phyloP scores from a whole-genome alignment of 2,888 invertebrate species.

The Conomelus anceps region DNA sequence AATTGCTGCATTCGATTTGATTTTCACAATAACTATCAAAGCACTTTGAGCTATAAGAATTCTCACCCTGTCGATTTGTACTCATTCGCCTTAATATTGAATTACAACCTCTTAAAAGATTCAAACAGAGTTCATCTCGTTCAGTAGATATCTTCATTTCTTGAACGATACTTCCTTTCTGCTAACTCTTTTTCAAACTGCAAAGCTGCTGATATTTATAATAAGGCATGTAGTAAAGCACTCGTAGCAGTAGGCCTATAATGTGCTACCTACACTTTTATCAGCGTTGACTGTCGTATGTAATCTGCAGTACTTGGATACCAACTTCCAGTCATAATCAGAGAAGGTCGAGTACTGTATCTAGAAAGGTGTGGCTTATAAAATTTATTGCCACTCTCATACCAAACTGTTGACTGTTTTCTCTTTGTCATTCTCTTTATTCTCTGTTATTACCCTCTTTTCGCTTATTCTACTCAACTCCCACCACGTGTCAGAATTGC shows the following conservation, averaged over 20 bases:
- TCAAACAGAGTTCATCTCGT: neutral
- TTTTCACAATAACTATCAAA: no score
- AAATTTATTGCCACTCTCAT: neutral
- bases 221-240: neutral
- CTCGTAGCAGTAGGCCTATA: no score
- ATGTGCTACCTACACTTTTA: neutral
- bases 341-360: neutral
- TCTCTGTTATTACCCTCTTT: neutral
- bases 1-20: no score
- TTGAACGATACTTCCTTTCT: neutral
- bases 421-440: no score
- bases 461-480: neutral
- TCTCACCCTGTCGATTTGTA: no score
- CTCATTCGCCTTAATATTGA: no score
- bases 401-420: neutral
- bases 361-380: neutral
- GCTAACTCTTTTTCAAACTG: neutral
- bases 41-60: no score
- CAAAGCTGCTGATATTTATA: neutral
- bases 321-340: neutral
- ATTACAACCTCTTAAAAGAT: no score
- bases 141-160: neutral
- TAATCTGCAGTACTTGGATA: neutral
- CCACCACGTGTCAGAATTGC: neutral
- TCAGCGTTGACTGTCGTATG: neutral